These are phyloP conservation scores for Platalea minor DNA, from an alignment of 2,797 vertebrate genomes.

Conservation along the genomic window DNA sequence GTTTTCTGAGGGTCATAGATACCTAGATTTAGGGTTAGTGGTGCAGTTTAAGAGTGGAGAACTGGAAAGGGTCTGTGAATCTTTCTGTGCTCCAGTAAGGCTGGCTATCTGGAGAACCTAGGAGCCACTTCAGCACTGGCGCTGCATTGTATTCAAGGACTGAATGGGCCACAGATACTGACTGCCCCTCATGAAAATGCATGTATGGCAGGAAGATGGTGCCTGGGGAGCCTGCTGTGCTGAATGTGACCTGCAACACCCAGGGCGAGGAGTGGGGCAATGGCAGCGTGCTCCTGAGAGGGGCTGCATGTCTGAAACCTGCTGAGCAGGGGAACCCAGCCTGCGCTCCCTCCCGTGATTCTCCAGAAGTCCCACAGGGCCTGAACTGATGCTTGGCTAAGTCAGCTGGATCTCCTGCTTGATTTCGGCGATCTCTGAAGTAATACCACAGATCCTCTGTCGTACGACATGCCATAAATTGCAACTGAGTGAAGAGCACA, in stretches of 20 bases:
- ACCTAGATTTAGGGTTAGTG: neutral
- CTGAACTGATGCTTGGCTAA: neutral
- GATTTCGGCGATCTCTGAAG: neutral
- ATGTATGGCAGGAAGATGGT: neutral
- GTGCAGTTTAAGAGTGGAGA: neutral
- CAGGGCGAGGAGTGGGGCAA: neutral
- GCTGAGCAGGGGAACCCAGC: neutral
- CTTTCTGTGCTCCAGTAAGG: neutral
- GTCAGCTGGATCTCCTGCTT: neutral
- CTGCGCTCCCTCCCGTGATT: neutral
- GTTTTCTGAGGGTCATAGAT: neutral
- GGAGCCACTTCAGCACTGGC: neutral
- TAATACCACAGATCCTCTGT: neutral
- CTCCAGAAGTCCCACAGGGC: neutral
- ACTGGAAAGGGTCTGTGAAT: neutral
- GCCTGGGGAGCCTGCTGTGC: neutral
- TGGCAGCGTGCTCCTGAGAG: neutral
- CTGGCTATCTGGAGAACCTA: neutral
- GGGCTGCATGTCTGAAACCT: neutral
- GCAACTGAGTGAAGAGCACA: rapidly evolving
- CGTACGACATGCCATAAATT: rapidly evolving
- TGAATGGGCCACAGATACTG: neutral
- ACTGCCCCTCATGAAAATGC: neutral
- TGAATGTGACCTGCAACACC: neutral
- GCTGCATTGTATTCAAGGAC: neutral